A percentile compares a stretch with the other conserved stretches of the same genome.
These are phyloP conservation scores for Synanthedon myopaeformis DNA, from an alignment of 2,888 invertebrate species.

Conservation along the genomic window DNA sequence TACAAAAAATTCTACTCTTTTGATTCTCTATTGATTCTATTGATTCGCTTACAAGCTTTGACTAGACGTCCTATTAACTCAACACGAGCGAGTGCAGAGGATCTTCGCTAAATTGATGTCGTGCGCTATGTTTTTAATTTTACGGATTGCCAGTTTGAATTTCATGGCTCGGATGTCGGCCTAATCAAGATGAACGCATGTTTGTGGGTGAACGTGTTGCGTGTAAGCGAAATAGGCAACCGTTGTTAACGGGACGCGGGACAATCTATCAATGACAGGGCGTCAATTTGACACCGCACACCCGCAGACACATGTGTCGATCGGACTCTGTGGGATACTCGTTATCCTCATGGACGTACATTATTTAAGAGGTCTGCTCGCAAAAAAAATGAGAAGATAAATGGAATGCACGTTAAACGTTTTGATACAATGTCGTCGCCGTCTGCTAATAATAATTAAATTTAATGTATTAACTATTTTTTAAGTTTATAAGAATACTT, in stretches of 20 bases:
- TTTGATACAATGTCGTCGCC: not conserved
- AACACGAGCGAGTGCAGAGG: constrained; percentile 13
- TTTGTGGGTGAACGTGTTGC: constrained; percentile 6
- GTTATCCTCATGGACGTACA: not conserved
- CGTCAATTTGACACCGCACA: constrained; percentile 32
- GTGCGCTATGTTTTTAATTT: constrained; percentile 30
- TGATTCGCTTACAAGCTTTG: no score
- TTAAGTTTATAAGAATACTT: no score
- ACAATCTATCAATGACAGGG: constrained; percentile 46
- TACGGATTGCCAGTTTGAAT: constrained; percentile 27
- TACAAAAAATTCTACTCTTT: no score
- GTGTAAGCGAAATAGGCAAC: constrained; percentile 15
- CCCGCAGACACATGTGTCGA: constrained; percentile 12
- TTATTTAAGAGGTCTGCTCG: no score
- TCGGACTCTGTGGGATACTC: constrained; percentile 1
- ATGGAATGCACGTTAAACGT: constrained; percentile 1
- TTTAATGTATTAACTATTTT: no score
- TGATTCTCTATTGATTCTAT: no score
- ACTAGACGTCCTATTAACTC: not conserved
- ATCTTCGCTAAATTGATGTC: constrained; percentile 20
- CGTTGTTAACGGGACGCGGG: constrained; percentile 14
- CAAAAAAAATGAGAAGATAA: constrained; percentile 3
- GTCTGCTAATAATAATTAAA: not conserved
- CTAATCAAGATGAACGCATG: constrained; percentile 23
- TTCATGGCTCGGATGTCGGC: constrained; percentile 16